phyloP scores from a whole-genome alignment of 2,888 invertebrate species.

The Dinocampus coccinellae region DNA sequence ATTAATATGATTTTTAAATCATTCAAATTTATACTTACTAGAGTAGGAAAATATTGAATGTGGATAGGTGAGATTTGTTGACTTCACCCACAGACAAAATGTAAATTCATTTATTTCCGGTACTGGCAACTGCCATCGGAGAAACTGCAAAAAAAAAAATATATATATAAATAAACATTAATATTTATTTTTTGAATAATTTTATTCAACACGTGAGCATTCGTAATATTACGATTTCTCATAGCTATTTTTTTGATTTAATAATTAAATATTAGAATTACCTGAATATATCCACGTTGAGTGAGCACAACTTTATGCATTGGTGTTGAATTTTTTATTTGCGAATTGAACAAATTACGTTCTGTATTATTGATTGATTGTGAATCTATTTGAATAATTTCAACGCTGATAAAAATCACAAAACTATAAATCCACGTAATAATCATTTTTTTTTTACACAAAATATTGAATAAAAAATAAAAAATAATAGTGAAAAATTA shows the following conservation, averaged over 20 bases:
- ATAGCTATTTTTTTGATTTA: no score
- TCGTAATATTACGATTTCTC: no score
- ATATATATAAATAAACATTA: background rate
- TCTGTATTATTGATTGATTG: background rate
- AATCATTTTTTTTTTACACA: background rate
- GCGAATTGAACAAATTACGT: background rate
- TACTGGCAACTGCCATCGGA: constrained; percentile 71
- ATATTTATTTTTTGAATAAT: background rate
- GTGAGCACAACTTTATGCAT: constrained; percentile 76
- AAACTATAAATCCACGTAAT: background rate
- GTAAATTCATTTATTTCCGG: constrained; percentile 72
- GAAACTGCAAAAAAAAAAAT: constrained; percentile 66
- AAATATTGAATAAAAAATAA: no score
- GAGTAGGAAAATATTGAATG: constrained; percentile 74
- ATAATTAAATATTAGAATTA: constrained; percentile 56
- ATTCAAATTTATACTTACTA: constrained; percentile 67
- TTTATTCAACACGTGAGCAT: background rate
- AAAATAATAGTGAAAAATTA: background rate
- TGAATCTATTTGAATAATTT: background rate
- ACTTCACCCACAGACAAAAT: constrained; percentile 72
- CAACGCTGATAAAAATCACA: background rate
- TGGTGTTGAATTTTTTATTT: constrained; percentile 47
- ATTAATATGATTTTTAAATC: background rate
- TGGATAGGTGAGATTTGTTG: constrained; percentile 70
- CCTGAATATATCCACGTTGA: constrained; percentile 80